Percentiles rank a stretch among this genome's conserved stretches.
phyloP scores from a whole-genome alignment of 2,888 invertebrate genomes.

The Chaetoderma sp. region DNA sequence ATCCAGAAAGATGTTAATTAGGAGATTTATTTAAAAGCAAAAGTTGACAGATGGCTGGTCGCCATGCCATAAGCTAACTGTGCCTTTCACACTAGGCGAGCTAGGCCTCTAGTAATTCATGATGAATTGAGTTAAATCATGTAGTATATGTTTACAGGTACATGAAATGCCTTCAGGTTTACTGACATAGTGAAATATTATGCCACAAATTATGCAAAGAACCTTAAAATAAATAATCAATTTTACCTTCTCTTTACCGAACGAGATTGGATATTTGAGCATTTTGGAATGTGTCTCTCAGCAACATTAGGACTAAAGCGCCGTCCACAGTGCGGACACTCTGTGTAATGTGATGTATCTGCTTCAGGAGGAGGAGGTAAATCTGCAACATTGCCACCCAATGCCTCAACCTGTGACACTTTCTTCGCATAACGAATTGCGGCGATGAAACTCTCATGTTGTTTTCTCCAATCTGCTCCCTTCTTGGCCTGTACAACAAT shows the following conservation, averaged over 20 bases:
- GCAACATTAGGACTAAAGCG: constrained; percentile 85
- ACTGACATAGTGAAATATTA: too few relatives aligned
- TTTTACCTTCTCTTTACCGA: constrained; percentile 11
- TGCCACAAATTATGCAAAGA: too few relatives aligned
- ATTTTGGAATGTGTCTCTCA: constrained; percentile 92
- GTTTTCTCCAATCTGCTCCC: constrained; percentile 57
- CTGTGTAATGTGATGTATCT: constrained; percentile 89
- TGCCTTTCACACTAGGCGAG: too few relatives aligned
- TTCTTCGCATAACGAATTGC: constrained; percentile 64
- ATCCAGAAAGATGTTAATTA: too few relatives aligned
- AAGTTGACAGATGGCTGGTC: too few relatives aligned
- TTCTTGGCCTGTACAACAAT: constrained; percentile 48
- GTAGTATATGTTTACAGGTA: too few relatives aligned
- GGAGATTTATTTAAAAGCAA: too few relatives aligned
- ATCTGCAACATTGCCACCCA: constrained; percentile 87
- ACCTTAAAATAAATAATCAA: too few relatives aligned
- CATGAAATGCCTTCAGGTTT: too few relatives aligned
- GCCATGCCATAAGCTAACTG: too few relatives aligned
- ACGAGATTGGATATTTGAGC: constrained; percentile 76
- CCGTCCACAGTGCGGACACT: constrained; percentile 88
- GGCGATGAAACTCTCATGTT: constrained; percentile 64
- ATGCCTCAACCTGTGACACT: constrained; percentile 53
- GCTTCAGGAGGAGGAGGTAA: constrained; percentile 80
- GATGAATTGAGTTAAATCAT: too few relatives aligned
- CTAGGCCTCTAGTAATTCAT: too few relatives aligned